Conservation (phyloP, 2,113 vertebrate genomes). For the Cyprinodon brontotheroides region DNA sequence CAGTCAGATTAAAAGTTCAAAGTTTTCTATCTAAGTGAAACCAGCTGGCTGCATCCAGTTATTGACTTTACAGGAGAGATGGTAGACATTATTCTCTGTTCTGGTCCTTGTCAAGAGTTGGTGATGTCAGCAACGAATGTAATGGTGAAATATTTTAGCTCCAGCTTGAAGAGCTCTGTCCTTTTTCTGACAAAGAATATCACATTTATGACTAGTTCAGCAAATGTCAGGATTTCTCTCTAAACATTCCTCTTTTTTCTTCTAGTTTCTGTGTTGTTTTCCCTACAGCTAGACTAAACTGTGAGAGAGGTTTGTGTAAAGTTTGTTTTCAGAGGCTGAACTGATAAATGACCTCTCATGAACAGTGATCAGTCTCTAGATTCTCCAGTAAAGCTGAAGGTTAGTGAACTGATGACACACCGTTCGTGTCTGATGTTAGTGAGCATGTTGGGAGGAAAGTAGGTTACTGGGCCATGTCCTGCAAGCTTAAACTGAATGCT, state of each 20-base stretch:
- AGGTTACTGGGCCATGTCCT: conserved; percentile 95
- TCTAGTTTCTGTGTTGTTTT: not conserved
- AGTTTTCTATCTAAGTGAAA: too few relatives aligned
- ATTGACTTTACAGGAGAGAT: too few relatives aligned
- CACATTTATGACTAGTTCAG: not conserved
- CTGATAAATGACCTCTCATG: not conserved
- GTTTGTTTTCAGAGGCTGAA: not conserved
- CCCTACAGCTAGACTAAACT: not conserved
- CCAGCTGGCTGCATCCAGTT: too few relatives aligned
- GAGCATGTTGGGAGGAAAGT: conserved; percentile 84
- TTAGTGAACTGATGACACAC: conserved; percentile 87
- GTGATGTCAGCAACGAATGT: not conserved
- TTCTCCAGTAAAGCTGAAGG: conserved; percentile 61
- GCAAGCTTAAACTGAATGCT: conserved; percentile 87
- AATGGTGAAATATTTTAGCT: not conserved
- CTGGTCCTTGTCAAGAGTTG: too few relatives aligned
- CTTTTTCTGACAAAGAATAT: not conserved
- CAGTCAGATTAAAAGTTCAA: too few relatives aligned
- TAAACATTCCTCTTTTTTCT: not conserved
- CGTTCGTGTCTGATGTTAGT: conserved; percentile 82
- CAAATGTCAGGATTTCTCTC: not conserved
- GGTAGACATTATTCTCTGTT: too few relatives aligned
- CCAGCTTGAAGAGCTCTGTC: not conserved
- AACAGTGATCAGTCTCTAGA: conserved; percentile 17
- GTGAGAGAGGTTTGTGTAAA: not conserved